Conservation (phyloP, 2,797 vertebrate species). For the Leptatherina wallacei region DNA sequence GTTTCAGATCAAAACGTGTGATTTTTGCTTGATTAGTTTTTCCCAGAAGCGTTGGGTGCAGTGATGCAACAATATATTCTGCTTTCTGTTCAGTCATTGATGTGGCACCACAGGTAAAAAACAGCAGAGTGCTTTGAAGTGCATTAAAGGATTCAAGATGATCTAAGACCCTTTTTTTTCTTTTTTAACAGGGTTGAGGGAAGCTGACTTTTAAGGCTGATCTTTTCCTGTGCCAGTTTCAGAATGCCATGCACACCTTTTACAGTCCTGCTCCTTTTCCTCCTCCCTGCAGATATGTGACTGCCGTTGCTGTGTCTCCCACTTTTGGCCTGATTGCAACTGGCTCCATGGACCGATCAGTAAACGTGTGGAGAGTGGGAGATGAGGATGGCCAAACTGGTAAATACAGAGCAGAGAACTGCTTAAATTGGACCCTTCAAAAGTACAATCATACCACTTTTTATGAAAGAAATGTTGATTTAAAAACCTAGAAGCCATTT, state of each 20-base stretch:
- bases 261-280: constrained; percentile 15
- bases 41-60: constrained; percentile 47
- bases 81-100: constrained; percentile 61
- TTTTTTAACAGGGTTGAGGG: background rate
- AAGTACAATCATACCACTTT: constrained; percentile 34
- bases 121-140: constrained; percentile 67
- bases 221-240: constrained; percentile 47
- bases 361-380: constrained; percentile 88
- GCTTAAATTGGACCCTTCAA: constrained; percentile 31
- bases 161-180: constrained; percentile 45
- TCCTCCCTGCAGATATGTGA: constrained; percentile 85
- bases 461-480: constrained; percentile 13
- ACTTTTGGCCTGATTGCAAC: constrained; percentile 85
- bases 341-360: constrained; percentile 92
- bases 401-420: constrained; percentile 59
- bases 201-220: constrained; percentile 38
- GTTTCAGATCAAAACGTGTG: constrained; percentile 59
- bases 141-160: constrained; percentile 65
- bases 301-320: constrained; percentile 88
- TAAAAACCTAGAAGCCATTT: constrained; percentile 48
- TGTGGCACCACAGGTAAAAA: constrained; percentile 63
- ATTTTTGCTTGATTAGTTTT: constrained; percentile 68
- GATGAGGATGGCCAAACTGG: constrained; percentile 63
- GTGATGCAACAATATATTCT: constrained; percentile 57
- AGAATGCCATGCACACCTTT: constrained; percentile 26